Evolutionary conservation across 1,140 invertebrate species (phyloP).

Genomic region (Drosophila bocqueti): DNA sequence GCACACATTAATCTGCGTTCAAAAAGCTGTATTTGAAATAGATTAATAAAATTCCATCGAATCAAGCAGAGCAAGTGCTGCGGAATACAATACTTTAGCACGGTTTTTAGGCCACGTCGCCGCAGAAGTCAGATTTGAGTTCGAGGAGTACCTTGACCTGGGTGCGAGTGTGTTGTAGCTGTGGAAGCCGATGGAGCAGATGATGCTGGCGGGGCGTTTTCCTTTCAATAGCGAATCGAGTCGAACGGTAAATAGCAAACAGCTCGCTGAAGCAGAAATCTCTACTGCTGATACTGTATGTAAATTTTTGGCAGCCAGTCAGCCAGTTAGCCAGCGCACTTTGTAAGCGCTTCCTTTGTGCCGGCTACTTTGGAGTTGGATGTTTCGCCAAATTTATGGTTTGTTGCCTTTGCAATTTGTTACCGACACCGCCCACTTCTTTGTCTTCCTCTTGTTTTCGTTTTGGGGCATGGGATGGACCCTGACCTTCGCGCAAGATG

Average conservation of each 20-base stretch:
- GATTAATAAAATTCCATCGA: neutral
- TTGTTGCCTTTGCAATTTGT: conserved; percentile 38
- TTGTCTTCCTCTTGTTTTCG: conserved; percentile 19
- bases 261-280: conserved; percentile 35
- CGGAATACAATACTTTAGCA: neutral
- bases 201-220: conserved; percentile 52
- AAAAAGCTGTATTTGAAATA: neutral
- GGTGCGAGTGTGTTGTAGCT: neutral
- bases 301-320: conserved; percentile 44
- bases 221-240: conserved; percentile 44
- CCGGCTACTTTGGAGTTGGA: conserved; percentile 17
- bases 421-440: conserved; percentile 22
- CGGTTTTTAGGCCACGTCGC: neutral
- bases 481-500: conserved; percentile 34
- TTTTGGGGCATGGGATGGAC: conserved; percentile 11
- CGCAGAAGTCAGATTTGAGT: conserved; percentile 10
- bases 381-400: conserved; percentile 45
- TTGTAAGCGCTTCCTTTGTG: conserved; percentile 42
- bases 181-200: neutral
- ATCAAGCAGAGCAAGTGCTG: neutral
- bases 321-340: conserved; percentile 5
- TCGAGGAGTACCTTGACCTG: conserved; percentile 66
- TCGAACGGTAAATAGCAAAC: conserved; percentile 36
- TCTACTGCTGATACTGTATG: conserved; percentile 41
- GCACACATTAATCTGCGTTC: neutral